A percentile compares a stretch with the other conserved stretches of the same genome.
Conservation (phyloP, 2,113 vertebrate species). For the Phodopus roborovskii region DNA sequence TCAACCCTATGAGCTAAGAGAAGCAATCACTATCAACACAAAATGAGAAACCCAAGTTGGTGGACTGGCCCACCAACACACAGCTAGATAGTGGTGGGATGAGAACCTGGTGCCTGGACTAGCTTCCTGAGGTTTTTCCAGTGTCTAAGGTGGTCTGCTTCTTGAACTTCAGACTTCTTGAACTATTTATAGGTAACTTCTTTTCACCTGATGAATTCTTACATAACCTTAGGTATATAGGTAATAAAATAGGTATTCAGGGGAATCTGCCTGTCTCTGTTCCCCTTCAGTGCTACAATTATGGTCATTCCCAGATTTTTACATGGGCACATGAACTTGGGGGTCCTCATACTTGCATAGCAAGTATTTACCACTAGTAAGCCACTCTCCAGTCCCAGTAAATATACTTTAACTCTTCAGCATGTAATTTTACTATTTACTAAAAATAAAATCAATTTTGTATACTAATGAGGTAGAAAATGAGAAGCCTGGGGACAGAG, state of each 20-base stretch:
- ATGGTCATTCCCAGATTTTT: neutral
- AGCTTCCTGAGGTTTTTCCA: neutral
- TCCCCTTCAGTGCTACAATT: neutral
- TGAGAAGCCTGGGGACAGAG: neutral
- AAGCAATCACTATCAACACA: neutral
- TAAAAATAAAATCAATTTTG: neutral
- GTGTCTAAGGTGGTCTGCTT: neutral
- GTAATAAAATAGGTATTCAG: neutral
- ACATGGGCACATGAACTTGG: neutral
- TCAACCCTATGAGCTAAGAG: neutral
- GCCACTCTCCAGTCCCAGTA: neutral
- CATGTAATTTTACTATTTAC: neutral
- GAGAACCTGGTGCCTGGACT: neutral
- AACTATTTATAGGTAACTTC: neutral
- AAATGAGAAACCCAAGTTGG: slow-evolving; percentile 27
- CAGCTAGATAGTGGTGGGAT: neutral
- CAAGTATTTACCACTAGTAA: neutral
- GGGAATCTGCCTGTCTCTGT: neutral
- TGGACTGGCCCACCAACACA: neutral
- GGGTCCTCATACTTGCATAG: neutral
- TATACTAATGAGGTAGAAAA: neutral
- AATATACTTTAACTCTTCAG: neutral
- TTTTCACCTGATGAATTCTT: neutral
- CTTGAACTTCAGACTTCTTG: neutral
- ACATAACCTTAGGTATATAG: neutral